Conservation (phyloP, 2,888 invertebrate genomes). For the Leucophenga montana region DNA sequence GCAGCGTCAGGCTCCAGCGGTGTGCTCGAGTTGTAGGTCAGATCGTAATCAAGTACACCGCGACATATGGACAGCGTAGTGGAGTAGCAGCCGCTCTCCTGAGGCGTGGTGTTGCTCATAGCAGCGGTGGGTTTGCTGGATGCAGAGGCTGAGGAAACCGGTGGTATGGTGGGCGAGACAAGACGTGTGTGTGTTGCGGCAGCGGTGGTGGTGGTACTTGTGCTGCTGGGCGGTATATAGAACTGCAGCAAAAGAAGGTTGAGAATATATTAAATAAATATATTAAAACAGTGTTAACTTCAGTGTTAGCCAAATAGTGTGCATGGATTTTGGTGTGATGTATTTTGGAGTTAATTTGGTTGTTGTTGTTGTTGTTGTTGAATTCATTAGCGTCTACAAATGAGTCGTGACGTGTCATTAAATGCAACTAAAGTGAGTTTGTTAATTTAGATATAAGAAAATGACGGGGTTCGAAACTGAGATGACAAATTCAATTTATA, state of each 20-base stretch:
- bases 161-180: slow-evolving; percentile 80
- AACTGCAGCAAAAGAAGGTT: slow-evolving; percentile 12
- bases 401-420: too few relatives aligned
- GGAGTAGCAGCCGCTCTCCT: slow-evolving; percentile 68
- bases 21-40: slow-evolving; percentile 74
- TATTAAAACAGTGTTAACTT: slow-evolving; percentile 28
- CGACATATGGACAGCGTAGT: slow-evolving; percentile 74
- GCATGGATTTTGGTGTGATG: too few relatives aligned
- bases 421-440: too few relatives aligned
- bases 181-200: slow-evolving; percentile 50
- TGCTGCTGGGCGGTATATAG: neutral
- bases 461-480: too few relatives aligned
- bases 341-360: too few relatives aligned
- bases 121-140: slow-evolving; percentile 57
- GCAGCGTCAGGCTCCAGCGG: slow-evolving; percentile 65
- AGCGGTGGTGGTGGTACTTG: slow-evolving; percentile 40
- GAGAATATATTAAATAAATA: slow-evolving; percentile 29
- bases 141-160: slow-evolving; percentile 63
- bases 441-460: too few relatives aligned
- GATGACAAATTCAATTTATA: too few relatives aligned
- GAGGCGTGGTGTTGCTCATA: slow-evolving; percentile 54
- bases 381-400: too few relatives aligned
- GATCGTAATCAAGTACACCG: slow-evolving; percentile 80
- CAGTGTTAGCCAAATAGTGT: neutral
- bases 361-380: too few relatives aligned